Evolutionary conservation across 2,113 vertebrate genomes (phyloP).

Genomic region (Phainopepla nitens): DNA sequence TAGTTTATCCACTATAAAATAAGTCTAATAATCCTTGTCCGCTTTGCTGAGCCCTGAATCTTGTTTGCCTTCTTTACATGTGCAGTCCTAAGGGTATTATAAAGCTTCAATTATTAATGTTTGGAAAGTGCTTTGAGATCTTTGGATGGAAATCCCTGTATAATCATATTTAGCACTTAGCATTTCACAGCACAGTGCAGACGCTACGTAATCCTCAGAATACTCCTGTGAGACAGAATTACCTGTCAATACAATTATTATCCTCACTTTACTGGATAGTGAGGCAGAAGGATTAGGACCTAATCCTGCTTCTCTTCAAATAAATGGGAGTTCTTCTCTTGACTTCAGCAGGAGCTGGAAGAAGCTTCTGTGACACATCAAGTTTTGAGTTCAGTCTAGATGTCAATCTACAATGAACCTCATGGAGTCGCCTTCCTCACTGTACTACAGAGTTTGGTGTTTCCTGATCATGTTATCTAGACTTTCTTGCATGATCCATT

Average conservation of each 20-base stretch:
- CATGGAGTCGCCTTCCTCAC: background rate
- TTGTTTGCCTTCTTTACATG: constrained; percentile 63
- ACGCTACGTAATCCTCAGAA: constrained; percentile 58
- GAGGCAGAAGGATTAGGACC: constrained; percentile 55
- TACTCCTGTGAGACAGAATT: constrained; percentile 68
- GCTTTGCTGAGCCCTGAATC: constrained; percentile 60
- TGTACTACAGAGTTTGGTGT: background rate
- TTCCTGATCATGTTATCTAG: background rate
- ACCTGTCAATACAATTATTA: constrained; percentile 70
- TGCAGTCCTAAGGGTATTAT: constrained; percentile 61
- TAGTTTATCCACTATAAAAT: constrained; percentile 55
- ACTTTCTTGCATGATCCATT: background rate
- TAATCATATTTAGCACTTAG: constrained; percentile 71
- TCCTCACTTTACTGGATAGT: constrained; percentile 57
- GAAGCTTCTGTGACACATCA: constrained; percentile 3
- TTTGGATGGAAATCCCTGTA: constrained; percentile 63
- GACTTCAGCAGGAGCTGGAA: background rate
- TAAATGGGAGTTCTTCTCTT: constrained; percentile 4
- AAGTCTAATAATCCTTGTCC: constrained; percentile 59
- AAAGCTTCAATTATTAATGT: constrained; percentile 67
- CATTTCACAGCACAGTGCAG: constrained; percentile 61
- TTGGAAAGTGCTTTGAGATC: constrained; percentile 68
- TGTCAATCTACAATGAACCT: background rate
- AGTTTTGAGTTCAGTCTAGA: background rate
- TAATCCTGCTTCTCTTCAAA: constrained; percentile 44